Conservation (phyloP, 2,888 invertebrate genomes). For the Drosophila anceps region DNA sequence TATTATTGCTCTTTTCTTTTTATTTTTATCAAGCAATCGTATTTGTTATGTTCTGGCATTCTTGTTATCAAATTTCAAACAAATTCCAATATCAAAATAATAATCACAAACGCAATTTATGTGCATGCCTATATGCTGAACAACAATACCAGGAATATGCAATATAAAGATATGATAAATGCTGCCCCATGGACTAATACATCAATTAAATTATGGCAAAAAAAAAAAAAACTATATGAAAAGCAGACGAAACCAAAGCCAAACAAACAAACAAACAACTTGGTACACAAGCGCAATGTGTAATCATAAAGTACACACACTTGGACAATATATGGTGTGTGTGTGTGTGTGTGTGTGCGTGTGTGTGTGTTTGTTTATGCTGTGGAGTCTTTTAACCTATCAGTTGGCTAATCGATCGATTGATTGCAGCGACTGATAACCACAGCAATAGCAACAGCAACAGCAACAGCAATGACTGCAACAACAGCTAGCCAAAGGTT, state of each 20-base stretch:
- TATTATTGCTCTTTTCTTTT: neutral
- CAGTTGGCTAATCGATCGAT: conserved; percentile 75
- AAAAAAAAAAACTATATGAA: conserved; percentile 27
- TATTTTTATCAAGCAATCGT: neutral
- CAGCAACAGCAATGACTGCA: conserved; percentile 22
- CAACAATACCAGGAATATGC: conserved; percentile 31
- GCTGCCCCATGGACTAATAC: conserved; percentile 54
- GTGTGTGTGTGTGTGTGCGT: conserved; percentile 12
- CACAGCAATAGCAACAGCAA: conserved; percentile 57
- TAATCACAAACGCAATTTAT: conserved; percentile 10
- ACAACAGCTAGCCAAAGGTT: conserved; percentile 53
- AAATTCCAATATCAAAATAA: conserved; percentile 1
- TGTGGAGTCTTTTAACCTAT: conserved; percentile 67
- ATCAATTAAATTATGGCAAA: conserved; percentile 69
- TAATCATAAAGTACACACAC: conserved; percentile 35
- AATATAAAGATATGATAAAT: conserved; percentile 42
- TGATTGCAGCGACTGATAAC: conserved; percentile 72
- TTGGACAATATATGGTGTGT: conserved; percentile 6
- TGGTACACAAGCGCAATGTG: conserved; percentile 20
- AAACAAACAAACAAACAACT: conserved; percentile 32
- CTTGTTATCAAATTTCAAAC: neutral
- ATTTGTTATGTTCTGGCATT: neutral
- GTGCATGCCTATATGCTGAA: neutral
- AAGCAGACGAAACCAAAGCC: conserved; percentile 32
- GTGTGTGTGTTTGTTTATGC: conserved; percentile 42